Conservation (phyloP, 2,797 vertebrate species). For the Aeoliscus strigatus region DNA sequence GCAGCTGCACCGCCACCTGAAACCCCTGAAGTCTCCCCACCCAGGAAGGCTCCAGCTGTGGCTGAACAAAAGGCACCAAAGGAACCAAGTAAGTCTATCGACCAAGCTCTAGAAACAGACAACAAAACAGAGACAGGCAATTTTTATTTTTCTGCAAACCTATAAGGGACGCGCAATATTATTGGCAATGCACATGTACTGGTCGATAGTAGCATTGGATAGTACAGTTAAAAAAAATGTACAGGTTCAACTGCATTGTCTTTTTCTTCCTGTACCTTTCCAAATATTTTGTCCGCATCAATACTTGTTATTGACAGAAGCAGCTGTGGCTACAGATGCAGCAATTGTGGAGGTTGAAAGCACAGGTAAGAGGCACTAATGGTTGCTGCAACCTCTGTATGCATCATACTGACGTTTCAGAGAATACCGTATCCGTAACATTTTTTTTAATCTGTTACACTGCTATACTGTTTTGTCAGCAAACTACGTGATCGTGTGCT, state of each 20-base stretch:
- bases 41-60: conserved; percentile 3
- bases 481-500: conserved; percentile 7
- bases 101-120: background rate
- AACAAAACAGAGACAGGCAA: too few relatives aligned
- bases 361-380: conserved; percentile 28
- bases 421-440: too few relatives aligned
- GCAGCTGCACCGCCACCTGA: conserved; percentile 13
- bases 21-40: conserved; percentile 12
- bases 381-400: too few relatives aligned
- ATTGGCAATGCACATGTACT: too few relatives aligned
- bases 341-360: conserved; percentile 2
- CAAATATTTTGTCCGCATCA: background rate
- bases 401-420: too few relatives aligned
- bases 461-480: conserved; percentile 2
- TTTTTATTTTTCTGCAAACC: too few relatives aligned
- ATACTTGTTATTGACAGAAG: conserved; percentile 13
- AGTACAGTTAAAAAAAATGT: too few relatives aligned
- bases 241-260: background rate
- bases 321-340: conserved; percentile 4
- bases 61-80: conserved; percentile 2
- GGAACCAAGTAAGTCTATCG: conserved; percentile 29
- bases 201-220: too few relatives aligned
- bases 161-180: too few relatives aligned
- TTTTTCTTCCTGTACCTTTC: background rate
- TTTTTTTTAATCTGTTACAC: too few relatives aligned